Conservation (phyloP, 2,888 invertebrate species). For the Zeuzera pyrina region DNA sequence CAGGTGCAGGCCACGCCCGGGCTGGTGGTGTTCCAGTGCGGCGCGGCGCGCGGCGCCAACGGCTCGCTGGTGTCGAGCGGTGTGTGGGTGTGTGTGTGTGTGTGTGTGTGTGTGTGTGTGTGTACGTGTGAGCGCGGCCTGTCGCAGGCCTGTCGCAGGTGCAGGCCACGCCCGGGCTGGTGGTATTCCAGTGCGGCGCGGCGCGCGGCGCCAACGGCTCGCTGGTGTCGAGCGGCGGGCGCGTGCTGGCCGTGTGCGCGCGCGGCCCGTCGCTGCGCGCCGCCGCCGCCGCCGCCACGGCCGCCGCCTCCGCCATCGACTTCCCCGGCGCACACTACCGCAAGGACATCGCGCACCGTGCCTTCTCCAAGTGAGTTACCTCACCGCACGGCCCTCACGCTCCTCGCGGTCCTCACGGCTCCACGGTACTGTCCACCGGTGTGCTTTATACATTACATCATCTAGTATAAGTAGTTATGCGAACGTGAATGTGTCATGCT, state of each 20-base stretch:
- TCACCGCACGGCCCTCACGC: conserved; percentile 52
- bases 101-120: not conserved
- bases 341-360: conserved; percentile 91
- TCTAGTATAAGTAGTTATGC: too few species aligned
- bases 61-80: too few species aligned
- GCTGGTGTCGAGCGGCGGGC: conserved; percentile 87
- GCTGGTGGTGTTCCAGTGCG: too few species aligned
- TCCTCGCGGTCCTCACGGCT: conserved; percentile 89
- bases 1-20: too few species aligned
- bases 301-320: conserved; percentile 79
- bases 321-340: conserved; percentile 92
- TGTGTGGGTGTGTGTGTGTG: not conserved
- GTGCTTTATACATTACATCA: too few species aligned
- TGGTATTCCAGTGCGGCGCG: conserved; percentile 92
- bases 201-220: conserved; percentile 72
- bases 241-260: conserved; percentile 88
- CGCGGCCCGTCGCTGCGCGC: conserved; percentile 77
- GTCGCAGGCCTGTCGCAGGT: conserved; percentile 75
- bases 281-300: conserved; percentile 83
- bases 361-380: conserved; percentile 80
- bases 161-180: conserved; percentile 58
- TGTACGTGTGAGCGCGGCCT: not conserved
- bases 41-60: too few species aligned
- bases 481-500: too few species aligned
- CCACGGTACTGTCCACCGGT: too few species aligned